Percentiles rank a stretch among this genome's conserved stretches.
Evolutionary conservation across 2,888 invertebrate genomes (phyloP).

Genomic region (Dicyrtomina minuta): DNA sequence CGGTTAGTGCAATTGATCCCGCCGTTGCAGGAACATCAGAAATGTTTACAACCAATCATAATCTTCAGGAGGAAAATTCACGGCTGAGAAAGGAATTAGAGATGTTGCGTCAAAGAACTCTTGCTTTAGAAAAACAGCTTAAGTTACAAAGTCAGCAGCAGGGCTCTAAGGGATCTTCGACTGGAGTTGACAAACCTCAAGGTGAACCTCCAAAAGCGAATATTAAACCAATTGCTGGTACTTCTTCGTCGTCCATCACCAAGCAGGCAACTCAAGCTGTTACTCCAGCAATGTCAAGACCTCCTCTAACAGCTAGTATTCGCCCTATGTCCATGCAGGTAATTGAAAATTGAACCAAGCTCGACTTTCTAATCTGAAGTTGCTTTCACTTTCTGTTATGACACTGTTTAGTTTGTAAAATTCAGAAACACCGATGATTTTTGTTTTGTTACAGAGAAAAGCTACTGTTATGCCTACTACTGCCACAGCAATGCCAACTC

Average conservation of each 20-base stretch:
- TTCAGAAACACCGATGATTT: not conserved
- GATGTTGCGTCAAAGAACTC: slow-evolving; percentile 60
- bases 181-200: slow-evolving; percentile 59
- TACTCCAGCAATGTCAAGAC: slow-evolving; percentile 38
- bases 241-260: slow-evolving; percentile 53
- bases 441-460: slow-evolving; percentile 58
- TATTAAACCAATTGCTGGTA: slow-evolving; percentile 89
- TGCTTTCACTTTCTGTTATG: not conserved
- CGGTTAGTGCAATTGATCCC: not conserved
- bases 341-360: slow-evolving; percentile 55
- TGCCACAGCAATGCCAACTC: slow-evolving; percentile 57
- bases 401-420: not conserved
- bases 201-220: slow-evolving; percentile 79
- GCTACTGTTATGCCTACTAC: slow-evolving; percentile 73
- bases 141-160: slow-evolving; percentile 53
- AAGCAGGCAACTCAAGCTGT: slow-evolving; percentile 41
- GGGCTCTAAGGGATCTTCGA: slow-evolving; percentile 36
- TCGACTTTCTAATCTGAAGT: too few species aligned
- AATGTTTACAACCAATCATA: slow-evolving; percentile 55
- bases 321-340: slow-evolving; percentile 79
- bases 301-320: slow-evolving; percentile 82
- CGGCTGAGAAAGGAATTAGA: slow-evolving; percentile 69
- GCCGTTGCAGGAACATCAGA: slow-evolving; percentile 29
- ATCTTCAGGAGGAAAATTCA: slow-evolving; percentile 66
- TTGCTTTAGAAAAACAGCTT: slow-evolving; percentile 54